Conservation (phyloP, 2,888 invertebrate genomes). For the Drosophila pseudotalamancana region DNA sequence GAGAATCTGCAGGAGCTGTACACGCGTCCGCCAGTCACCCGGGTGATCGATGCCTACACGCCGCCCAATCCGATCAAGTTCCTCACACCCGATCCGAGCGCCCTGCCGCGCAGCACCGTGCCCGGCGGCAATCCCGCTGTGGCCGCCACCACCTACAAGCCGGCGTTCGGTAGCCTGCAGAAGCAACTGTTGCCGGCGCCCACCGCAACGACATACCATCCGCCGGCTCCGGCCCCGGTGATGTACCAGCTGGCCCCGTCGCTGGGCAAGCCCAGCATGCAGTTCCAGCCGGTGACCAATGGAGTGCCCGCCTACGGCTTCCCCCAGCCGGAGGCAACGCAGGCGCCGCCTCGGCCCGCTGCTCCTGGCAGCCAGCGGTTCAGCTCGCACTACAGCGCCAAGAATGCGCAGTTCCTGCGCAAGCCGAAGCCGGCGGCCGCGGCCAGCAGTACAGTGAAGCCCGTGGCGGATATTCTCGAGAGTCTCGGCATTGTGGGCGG, state of each 20-base stretch:
- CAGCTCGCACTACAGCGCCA: conserved; percentile 85
- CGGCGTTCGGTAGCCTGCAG: conserved; percentile 75
- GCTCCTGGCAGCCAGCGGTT: conserved; percentile 68
- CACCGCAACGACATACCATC: conserved; percentile 78
- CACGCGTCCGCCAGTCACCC: conserved; percentile 83
- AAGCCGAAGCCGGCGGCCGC: conserved; percentile 45
- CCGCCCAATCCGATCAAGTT: conserved; percentile 80
- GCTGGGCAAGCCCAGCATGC: conserved; percentile 45
- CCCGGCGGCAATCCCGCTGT: conserved; percentile 78
- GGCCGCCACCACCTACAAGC: conserved; percentile 85
- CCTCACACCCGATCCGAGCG: conserved; percentile 73
- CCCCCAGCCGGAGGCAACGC: neutral
- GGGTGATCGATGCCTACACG: conserved; percentile 81
- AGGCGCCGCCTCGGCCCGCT: neutral
- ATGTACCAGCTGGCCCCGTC: conserved; percentile 68
- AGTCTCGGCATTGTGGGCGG: conserved; percentile 81
- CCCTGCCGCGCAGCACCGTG: conserved; percentile 71
- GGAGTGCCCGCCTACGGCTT: conserved; percentile 38
- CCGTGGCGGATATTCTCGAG: conserved; percentile 79
- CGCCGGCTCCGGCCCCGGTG: conserved; percentile 65
- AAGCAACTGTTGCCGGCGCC: conserved; percentile 63
- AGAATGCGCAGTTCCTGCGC: conserved; percentile 77
- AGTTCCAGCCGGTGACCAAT: conserved; percentile 66
- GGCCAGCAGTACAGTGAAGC: conserved; percentile 64
- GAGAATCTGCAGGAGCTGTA: conserved; percentile 83